Base-by-base conservation (phyloP, 2,113 vertebrate genomes). In the Platysternon megacephalum region DNA sequence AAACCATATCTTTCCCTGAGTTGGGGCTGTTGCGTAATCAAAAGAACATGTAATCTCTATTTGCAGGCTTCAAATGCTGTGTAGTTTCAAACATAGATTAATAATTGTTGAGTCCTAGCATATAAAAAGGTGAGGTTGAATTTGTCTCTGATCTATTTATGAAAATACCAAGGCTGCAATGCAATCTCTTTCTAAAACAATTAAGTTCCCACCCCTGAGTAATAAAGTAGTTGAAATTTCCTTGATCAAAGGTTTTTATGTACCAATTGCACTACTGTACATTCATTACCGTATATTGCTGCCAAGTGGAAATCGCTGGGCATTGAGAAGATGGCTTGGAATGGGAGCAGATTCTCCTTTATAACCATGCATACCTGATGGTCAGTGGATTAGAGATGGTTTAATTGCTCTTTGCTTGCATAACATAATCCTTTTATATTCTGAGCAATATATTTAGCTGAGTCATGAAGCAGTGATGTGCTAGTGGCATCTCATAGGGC, bases 401-500 rank as follows among this genome's bases (percentile, higher is more conserved):
- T 28, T 46, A 78, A 78, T 78, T 78, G 24, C 72, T 44, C 9
- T 78, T 78, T 16, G 24, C 74, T 46, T 78, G 42, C 11, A 26
- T 78, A 78, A 78, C 11, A 13, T 78, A 76, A 1, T 88, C 88
- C 49, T 88, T 79, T 93, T 95, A 35, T 32, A 35, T 78, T 85
- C 58, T 32, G 29, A 79, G 88, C 81, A 85, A 21, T 93, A 80
- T 79, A 83, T 94, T 94, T 93, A 94, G 87, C 29, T 89, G 82
- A 51, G 53, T 61, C 74, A 82, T 84, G 85, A 91, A 94, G 86
- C 93, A 85, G 88, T 79, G 80, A 61, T 85, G 68, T 46, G 29
- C 94, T 94, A 61, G 84, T 78, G 26, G 24, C 2, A 21, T 72
- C 19, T 72, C 17, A n/a, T 39, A n/a, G n/a, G n/a, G 21, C 19